Evolutionary conservation across 2,797 vertebrate species (phyloP).

Genomic region (Gorsachius magnificus): DNA sequence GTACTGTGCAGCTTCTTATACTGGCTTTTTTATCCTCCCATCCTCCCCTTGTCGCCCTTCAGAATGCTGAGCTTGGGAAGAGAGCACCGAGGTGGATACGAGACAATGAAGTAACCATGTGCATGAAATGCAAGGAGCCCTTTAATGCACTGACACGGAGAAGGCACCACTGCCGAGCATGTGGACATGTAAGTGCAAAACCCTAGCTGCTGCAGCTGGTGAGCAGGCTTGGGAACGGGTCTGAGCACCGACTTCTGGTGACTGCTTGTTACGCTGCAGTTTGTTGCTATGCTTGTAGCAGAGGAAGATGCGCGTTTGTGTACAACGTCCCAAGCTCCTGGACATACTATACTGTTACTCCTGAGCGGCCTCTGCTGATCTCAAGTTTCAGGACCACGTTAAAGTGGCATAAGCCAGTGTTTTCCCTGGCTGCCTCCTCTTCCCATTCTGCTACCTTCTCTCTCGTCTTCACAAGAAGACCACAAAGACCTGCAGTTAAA

Average conservation of each 20-base stretch:
- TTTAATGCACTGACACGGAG: slow-evolving; percentile 94
- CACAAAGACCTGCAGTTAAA: neutral
- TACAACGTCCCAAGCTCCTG: neutral
- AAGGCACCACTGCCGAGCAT: slow-evolving; percentile 95
- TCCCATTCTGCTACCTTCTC: neutral
- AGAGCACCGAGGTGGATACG: slow-evolving; percentile 95
- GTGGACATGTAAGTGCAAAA: slow-evolving; percentile 85
- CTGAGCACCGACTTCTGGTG: neutral
- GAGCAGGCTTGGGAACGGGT: neutral
- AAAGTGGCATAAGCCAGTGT: neutral
- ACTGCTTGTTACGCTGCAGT: neutral
- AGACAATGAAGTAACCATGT: slow-evolving; percentile 98
- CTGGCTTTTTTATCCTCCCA: neutral
- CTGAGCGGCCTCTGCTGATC: neutral
- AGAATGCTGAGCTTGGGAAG: slow-evolving; percentile 94
- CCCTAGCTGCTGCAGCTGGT: neutral
- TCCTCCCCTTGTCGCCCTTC: neutral
- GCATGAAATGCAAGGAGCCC: slow-evolving; percentile 94
- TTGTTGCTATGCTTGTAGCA: neutral
- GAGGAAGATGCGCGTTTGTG: rapidly evolving
- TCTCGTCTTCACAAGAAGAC: neutral
- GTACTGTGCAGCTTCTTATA: neutral
- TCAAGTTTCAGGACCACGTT: neutral
- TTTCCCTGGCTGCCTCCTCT: neutral
- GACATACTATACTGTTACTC: neutral